phyloP scores from a whole-genome alignment of 2,888 invertebrate genomes.

The Drosophila pseudotakahashii region DNA sequence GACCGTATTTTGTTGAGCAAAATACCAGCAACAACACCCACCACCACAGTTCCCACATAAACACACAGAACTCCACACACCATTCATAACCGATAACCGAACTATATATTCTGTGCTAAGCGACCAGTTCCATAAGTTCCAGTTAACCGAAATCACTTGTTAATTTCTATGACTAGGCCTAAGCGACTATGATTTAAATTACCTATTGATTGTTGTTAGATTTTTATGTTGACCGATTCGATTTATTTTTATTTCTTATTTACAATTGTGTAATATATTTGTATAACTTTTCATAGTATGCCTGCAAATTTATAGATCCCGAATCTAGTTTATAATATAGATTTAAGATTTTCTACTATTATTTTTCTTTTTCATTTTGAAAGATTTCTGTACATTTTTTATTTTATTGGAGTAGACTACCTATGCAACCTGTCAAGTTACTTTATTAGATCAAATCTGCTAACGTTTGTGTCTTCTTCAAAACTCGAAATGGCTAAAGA shows the following conservation, averaged over 20 bases:
- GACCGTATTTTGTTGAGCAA: conserved; percentile 56
- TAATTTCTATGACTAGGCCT: conserved; percentile 31
- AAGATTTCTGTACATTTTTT: conserved; percentile 1
- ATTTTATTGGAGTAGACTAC: conserved; percentile 6
- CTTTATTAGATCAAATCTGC: conserved; percentile 70
- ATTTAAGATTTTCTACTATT: conserved; percentile 9
- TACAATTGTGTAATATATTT: conserved; percentile 6
- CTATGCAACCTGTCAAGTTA: conserved; percentile 47
- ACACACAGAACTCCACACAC: conserved; percentile 41
- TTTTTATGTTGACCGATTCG: conserved; percentile 29
- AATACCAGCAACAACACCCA: conserved; percentile 59
- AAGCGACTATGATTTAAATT: conserved; percentile 8
- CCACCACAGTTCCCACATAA: conserved; percentile 55
- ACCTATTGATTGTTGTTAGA: conserved; percentile 39
- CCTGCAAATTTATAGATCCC: not conserved
- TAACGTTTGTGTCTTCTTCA: conserved; percentile 69
- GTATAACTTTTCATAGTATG: conserved; percentile 13
- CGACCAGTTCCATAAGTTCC: conserved; percentile 35
- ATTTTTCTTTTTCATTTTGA: conserved; percentile 12
- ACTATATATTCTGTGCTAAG: conserved; percentile 17
- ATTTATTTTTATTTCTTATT: conserved; percentile 1
- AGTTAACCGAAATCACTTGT: conserved; percentile 33
- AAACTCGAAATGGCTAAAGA: conserved; percentile 44
- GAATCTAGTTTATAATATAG: conserved; percentile 14
- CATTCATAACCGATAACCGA: conserved; percentile 37